Percentiles rank a stretch among this genome's conserved stretches.
Conservation (phyloP, 2,113 vertebrate species). For the Carettochelys insculpta region DNA sequence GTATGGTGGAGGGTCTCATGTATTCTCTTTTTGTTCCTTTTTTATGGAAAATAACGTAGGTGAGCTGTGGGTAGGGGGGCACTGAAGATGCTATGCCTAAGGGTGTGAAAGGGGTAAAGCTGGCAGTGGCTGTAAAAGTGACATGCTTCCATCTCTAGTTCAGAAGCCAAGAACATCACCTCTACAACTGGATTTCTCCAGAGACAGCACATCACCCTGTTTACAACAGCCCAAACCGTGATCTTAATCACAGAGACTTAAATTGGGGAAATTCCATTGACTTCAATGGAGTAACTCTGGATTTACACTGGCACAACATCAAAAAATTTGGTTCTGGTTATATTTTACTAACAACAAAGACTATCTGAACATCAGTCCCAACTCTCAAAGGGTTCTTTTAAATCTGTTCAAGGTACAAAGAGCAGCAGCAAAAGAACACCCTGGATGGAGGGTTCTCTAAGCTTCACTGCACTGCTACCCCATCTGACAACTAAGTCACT, state of each 20-base stretch:
- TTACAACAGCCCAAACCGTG: background rate
- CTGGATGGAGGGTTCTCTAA: background rate
- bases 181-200: background rate
- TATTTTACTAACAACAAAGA: background rate
- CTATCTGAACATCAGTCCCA: background rate
- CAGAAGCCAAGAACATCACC: background rate
- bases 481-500: too few relatives aligned
- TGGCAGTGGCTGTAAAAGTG: background rate
- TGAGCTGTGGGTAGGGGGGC: too few relatives aligned
- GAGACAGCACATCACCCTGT: background rate
- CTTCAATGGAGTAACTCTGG: background rate
- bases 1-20: too few relatives aligned
- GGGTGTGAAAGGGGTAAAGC: too few relatives aligned
- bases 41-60: too few relatives aligned
- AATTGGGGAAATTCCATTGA: conserved; percentile 6
- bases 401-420: background rate
- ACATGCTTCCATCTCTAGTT: background rate
- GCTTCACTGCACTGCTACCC: too few relatives aligned
- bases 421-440: background rate
- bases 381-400: background rate
- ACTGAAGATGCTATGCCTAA: too few relatives aligned
- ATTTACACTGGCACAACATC: background rate
- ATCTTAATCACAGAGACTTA: background rate
- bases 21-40: too few relatives aligned
- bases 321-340: background rate